These are phyloP conservation scores for Hirtodrosophila cameraria DNA, from an alignment of 2,888 invertebrate species.

Conservation along the genomic window DNA sequence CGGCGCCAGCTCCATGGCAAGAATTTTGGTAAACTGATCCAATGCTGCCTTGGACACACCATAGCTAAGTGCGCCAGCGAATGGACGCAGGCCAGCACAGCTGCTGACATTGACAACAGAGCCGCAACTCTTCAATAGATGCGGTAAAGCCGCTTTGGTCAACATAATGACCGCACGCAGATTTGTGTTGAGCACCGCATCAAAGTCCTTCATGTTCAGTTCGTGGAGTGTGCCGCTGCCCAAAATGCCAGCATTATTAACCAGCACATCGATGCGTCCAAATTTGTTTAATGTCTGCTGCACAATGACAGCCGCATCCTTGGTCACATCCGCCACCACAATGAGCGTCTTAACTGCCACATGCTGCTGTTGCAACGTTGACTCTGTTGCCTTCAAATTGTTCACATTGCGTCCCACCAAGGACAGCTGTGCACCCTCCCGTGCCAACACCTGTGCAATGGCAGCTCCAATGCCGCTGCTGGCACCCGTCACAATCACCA, in stretches of 20 bases:
- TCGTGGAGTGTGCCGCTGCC: conserved; percentile 91
- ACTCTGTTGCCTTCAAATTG: conserved; percentile 87
- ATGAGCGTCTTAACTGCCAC: conserved; percentile 80
- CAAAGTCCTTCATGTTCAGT: conserved; percentile 92
- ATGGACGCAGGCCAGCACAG: conserved; percentile 93
- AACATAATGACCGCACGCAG: conserved; percentile 90
- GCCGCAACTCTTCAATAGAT: conserved; percentile 91
- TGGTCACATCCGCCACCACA: conserved; percentile 86
- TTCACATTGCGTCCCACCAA: conserved; percentile 89
- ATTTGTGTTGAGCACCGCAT: conserved; percentile 93
- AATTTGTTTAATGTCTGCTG: conserved; percentile 88
- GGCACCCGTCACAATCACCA: conserved; percentile 88
- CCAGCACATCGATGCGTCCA: conserved; percentile 88
- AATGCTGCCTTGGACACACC: conserved; percentile 96
- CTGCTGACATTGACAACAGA: conserved; percentile 97
- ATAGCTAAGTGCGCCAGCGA: conserved; percentile 94
- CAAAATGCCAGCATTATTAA: conserved; percentile 94
- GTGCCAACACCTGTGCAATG: conserved; percentile 88
- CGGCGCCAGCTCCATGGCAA: conserved; percentile 91
- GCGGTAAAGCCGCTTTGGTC: conserved; percentile 92
- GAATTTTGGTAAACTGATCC: conserved; percentile 95
- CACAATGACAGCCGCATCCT: conserved; percentile 88
- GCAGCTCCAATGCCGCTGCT: conserved; percentile 91
- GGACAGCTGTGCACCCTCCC: conserved; percentile 86
- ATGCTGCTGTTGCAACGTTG: conserved; percentile 70